These are phyloP conservation scores for Rhagologus leucostigma DNA, from an alignment of 2,113 vertebrate species.

Conservation along the genomic window DNA sequence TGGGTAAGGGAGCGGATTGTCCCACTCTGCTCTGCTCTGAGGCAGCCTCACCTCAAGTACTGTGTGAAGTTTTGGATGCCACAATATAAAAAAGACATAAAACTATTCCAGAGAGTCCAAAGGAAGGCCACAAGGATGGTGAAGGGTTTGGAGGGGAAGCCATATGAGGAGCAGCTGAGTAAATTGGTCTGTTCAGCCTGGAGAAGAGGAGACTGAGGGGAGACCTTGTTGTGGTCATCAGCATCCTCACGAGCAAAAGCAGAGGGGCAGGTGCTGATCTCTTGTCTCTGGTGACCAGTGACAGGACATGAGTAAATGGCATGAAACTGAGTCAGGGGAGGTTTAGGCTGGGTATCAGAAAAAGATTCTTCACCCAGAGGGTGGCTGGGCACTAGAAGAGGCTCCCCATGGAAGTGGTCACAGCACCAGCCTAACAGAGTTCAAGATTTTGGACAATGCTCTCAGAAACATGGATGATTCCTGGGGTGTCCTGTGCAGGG, in stretches of 20 bases:
- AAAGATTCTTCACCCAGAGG: not conserved
- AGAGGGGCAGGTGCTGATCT: too few relatives aligned
- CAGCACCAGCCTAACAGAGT: not conserved
- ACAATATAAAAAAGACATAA: not conserved
- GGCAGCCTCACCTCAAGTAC: rapidly evolving
- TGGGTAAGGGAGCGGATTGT: rapidly evolving
- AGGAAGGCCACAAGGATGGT: not conserved
- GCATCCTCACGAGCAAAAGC: rapidly evolving
- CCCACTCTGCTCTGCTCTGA: rapidly evolving
- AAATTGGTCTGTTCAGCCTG: not conserved
- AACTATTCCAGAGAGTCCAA: not conserved
- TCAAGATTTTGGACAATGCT: not conserved
- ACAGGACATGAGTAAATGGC: rapidly evolving
- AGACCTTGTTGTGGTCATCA: not conserved
- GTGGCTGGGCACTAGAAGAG: rapidly evolving
- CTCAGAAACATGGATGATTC: too few relatives aligned
- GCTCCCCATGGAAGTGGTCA: not conserved
- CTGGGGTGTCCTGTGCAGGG: too few relatives aligned
- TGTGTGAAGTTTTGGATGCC: not conserved
- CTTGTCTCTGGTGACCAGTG: not conserved
- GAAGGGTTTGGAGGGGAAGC: not conserved
- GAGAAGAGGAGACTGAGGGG: not conserved
- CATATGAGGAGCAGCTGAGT: too few relatives aligned
- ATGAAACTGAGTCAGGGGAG: not conserved
- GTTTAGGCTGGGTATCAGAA: not conserved